Base-by-base conservation (phyloP, 1,140 invertebrate species). In the Temnothorax longispinosus region DNA sequence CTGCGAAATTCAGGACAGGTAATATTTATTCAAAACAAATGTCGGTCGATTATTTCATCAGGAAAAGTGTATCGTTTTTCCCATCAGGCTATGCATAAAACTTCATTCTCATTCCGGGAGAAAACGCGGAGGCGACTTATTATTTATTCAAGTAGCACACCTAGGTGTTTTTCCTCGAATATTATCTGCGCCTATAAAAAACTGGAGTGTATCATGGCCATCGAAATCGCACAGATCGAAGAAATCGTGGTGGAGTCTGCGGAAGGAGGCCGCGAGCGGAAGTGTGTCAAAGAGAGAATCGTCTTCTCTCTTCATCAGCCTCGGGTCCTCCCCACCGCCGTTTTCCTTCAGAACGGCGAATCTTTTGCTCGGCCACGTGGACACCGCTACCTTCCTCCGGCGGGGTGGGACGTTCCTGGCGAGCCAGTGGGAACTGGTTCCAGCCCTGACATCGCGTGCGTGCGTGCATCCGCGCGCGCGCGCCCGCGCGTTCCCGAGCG, bases 391-490 rank as follows among this genome's bases (percentile, higher is more conserved):
- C 10, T 47, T 38, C 41, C 0, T 69, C 13, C 56, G 64, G 6
- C 47, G 62, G 60, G 44, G 18, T 21, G 47, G 15, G 27, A n/a
- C 18, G 47, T 72, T 64, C 44, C 44, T 27, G 78, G 62, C 76
- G n/a, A 21, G 5, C n/a, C 13, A 58, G 1, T n/a, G 18, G 21
- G 13, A 90, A 85, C 88, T 6, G 64, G 76, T 84, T 87, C 11
- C 72, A 58, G 92, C 94, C 94, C 86, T 95, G 95, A 95, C 94
- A 94, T 95, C 95, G 94, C 90, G 91, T 90, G 91, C 91, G 92
- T 91, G 90, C 91, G 80, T 41, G 1, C 69, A 27, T 44, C 32
- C 52, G 13, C 13, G 11, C 69, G 50, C 50, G 32, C 62, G 44
- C 27, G 27, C 27, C 27, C 47, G 21, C 52, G 32, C 32, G 11